These are phyloP conservation scores for Manacus vitellinus DNA, from an alignment of 2,113 vertebrate genomes.

Conservation along the genomic window DNA sequence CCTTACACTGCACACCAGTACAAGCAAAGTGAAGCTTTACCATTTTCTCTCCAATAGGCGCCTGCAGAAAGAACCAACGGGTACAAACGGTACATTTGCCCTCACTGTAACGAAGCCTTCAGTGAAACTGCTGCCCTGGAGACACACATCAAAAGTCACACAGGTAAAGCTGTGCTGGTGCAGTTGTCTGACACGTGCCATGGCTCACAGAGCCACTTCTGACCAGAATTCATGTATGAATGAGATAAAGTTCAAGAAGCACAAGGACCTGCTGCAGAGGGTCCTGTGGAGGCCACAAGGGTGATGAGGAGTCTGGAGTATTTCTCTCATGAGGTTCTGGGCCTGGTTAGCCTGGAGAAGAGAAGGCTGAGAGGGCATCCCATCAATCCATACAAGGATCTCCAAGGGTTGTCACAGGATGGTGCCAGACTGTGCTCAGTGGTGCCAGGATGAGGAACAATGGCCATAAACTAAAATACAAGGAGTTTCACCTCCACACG, in stretches of 20 bases:
- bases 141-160: constrained; percentile 87
- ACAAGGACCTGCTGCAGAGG: not conserved
- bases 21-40: not conserved
- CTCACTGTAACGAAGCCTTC: constrained; percentile 89
- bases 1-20: not conserved
- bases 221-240: not conserved
- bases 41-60: not conserved
- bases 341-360: not conserved
- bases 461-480: not conserved
- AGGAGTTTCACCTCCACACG: accelerated
- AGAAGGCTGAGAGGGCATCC: not conserved
- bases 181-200: not conserved
- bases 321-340: not conserved
- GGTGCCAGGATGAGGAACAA: not conserved
- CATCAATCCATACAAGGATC: not conserved
- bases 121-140: constrained; percentile 84
- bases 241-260: not conserved
- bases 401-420: not conserved
- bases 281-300: not conserved
- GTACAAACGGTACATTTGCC: constrained; percentile 78
- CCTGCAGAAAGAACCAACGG: constrained; percentile 43
- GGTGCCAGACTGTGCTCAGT: not conserved
- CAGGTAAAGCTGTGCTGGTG: constrained; percentile 74
- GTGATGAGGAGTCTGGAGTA: not conserved
- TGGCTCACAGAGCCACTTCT: not conserved